Evolutionary conservation across 2,888 invertebrate genomes (phyloP), one percentile per base, ranked within the genome.

Genomic region (Phortica magna): DNA sequence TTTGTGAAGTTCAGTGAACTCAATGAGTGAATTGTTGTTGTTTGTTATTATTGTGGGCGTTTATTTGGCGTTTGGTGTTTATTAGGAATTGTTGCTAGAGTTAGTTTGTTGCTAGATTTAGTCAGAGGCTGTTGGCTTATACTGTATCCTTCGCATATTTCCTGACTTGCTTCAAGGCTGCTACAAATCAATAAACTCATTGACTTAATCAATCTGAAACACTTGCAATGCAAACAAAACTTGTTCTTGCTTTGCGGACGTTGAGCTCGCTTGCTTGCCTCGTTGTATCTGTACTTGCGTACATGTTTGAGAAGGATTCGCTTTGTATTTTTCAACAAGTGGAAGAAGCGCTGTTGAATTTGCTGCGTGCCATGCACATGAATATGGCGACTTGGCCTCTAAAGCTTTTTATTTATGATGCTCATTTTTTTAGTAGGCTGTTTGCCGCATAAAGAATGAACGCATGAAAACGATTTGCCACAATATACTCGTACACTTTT

Each of bases 1-100:
- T 75, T 75, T 75, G 75, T 31, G 19, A 43, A 14, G 48, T 19
- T 19, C 73, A 59, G 19, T 73, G 73, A 73, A 61, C 73, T 64
- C 65, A 17, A 7, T 5, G 10, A 14, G 4, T 48, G 10, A 14
- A 14, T 14, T 1, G 48, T 14, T 31, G 31, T 1, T 31, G 31
- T 31, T 17, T 9, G 59, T 59, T 59, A 19, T 59, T 9, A 1
- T 53, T 53, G 12, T 53, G 17, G 17, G 59, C 59, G 59, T 59
- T 17, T 31, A 31, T 31, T 31, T 4, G 9, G 59, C n/a, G n/a
- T n/a, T n/a, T n/a, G 17, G 59, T 17, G 59, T 59, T 17, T 31
- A 31, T 31, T 31, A 31, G 9, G 59, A 59, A 19, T 59, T 59
- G 19, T 19, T 22, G 17, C 22, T 59, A 19, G 17, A 7, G 12